A percentile compares a stretch with the other conserved stretches of the same genome.
Conservation (phyloP, 2,797 vertebrate species). For the Sebastes variabilis region DNA sequence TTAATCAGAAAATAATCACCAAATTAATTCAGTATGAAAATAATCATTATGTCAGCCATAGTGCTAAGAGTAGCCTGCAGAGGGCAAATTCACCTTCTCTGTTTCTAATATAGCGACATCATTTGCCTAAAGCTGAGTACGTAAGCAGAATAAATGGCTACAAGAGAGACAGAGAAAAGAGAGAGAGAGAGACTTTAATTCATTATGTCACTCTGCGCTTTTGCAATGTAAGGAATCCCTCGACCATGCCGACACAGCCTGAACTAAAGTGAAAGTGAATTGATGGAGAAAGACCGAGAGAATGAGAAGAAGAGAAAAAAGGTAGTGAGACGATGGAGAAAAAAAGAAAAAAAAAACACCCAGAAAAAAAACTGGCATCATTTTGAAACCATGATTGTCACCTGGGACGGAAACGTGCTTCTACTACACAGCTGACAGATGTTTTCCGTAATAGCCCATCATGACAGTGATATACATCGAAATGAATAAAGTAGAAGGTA, state of each 20-base stretch:
- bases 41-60: not conserved
- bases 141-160: constrained; percentile 9
- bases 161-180: not conserved
- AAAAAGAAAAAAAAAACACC: not conserved
- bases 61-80: not conserved
- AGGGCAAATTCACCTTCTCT: not conserved
- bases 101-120: not conserved
- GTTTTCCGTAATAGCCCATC: constrained; percentile 62
- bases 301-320: constrained; percentile 1
- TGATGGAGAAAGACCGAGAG: not conserved
- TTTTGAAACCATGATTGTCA: constrained; percentile 29
- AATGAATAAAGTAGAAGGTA: constrained; percentile 26
- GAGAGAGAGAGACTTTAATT: constrained; percentile 8
- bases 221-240: constrained; percentile 17
- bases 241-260: not conserved
- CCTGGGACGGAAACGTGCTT: constrained; percentile 23
- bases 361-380: constrained; percentile 11
- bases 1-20: not conserved
- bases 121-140: constrained; percentile 30
- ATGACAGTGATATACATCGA: constrained; percentile 47
- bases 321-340: not conserved
- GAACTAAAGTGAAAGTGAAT: not conserved
- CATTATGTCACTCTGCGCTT: constrained; percentile 9
- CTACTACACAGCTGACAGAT: constrained; percentile 55
- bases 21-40: not conserved